These are phyloP conservation scores for Meghimatium bilineatum DNA, from an alignment of 2,888 invertebrate genomes.

Conservation along the genomic window DNA sequence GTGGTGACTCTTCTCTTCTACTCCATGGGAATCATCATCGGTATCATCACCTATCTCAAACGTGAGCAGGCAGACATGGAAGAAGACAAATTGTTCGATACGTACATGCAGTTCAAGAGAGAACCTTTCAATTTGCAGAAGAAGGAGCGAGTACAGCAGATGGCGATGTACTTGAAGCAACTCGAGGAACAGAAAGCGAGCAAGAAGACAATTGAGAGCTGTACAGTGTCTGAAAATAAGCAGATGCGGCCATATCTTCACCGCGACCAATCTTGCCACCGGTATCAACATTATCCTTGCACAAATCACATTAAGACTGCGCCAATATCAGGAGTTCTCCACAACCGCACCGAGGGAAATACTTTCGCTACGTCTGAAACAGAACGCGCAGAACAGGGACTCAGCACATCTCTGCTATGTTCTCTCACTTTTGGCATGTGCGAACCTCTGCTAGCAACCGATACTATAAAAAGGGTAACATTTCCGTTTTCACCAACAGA, in stretches of 20 bases:
- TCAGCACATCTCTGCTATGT: conserved; percentile 13
- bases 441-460: conserved; percentile 37
- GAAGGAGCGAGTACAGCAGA: conserved; percentile 46
- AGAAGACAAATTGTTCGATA: conserved; percentile 72
- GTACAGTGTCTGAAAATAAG: conserved; percentile 5
- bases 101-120: conserved; percentile 65
- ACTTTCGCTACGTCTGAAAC: background rate
- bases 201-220: conserved; percentile 18
- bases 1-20: conserved; percentile 70
- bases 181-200: conserved; percentile 22
- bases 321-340: background rate
- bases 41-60: conserved; percentile 69
- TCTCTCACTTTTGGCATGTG: conserved; percentile 30
- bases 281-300: background rate
- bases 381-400: background rate
- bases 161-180: conserved; percentile 45
- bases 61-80: conserved; percentile 70
- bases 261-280: background rate
- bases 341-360: background rate
- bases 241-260: background rate
- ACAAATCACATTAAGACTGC: background rate
- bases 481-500: background rate
- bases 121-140: conserved; percentile 57
- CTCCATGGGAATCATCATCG: conserved; percentile 68
- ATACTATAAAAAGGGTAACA: conserved; percentile 7